Evolutionary conservation across 2,113 vertebrate genomes (phyloP).

Genomic region (Poeciliopsis occidentalis): DNA sequence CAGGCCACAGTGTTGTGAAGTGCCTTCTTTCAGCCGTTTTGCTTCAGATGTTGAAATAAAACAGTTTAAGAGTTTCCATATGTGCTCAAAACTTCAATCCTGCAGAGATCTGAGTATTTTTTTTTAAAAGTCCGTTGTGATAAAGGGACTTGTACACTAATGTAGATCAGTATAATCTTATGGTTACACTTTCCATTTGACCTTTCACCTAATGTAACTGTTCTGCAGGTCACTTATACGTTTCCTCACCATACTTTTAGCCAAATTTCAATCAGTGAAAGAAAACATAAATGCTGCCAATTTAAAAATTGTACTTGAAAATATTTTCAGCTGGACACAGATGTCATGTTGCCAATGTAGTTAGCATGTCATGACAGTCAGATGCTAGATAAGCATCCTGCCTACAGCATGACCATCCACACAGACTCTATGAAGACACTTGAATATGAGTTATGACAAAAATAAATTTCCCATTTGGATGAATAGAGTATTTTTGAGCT

Average conservation of each 20-base stretch:
- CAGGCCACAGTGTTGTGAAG: slow-evolving; percentile 33
- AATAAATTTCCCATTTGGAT: no score
- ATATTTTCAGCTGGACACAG: not conserved
- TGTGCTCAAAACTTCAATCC: not conserved
- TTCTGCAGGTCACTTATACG: not conserved
- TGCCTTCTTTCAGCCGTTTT: not conserved
- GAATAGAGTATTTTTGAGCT: no score
- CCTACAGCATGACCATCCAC: no score
- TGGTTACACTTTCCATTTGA: not conserved
- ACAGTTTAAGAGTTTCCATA: not conserved
- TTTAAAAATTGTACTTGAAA: no score
- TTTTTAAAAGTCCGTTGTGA: not conserved
- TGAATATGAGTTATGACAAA: no score
- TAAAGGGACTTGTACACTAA: not conserved
- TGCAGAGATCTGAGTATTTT: not conserved
- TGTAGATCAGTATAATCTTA: not conserved
- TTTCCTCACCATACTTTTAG: no score
- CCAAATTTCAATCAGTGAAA: not conserved
- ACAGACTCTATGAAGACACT: no score
- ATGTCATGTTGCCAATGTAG: not conserved
- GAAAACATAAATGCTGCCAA: not conserved
- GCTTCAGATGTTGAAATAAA: slow-evolving; percentile 23
- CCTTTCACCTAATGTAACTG: no score
- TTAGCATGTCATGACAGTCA: no score
- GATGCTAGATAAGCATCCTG: no score